Conservation (phyloP, 2,113 vertebrate species). For the Rynchops niger region DNA sequence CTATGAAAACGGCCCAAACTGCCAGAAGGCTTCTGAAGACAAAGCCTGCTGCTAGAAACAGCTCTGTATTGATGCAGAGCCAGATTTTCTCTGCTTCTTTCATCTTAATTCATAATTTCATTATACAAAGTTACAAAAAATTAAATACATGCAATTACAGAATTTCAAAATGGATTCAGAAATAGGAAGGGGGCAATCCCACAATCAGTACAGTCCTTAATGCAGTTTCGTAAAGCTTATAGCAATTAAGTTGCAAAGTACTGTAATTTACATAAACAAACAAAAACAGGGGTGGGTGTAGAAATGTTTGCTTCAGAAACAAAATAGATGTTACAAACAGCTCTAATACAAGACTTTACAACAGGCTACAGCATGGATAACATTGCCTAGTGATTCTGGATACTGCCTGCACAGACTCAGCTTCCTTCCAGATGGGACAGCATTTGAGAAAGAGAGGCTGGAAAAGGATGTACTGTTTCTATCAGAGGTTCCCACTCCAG, state of each 20-base stretch:
- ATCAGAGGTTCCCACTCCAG: neutral
- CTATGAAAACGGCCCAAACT: neutral
- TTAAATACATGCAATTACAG: neutral
- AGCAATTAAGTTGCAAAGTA: slow-evolving; percentile 38
- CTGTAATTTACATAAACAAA: slow-evolving; percentile 6
- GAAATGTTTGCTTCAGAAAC: slow-evolving; percentile 17
- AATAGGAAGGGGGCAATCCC: neutral
- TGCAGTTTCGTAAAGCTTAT: neutral
- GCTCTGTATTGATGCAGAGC: neutral
- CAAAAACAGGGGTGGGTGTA: neutral
- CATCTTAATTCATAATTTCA: neutral
- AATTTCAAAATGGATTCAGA: slow-evolving; percentile 1
- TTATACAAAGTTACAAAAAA: neutral
- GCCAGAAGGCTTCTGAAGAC: neutral
- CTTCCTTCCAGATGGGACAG: neutral
- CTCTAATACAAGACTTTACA: neutral
- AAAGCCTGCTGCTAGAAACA: neutral
- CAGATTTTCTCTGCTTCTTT: neutral
- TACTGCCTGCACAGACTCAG: neutral
- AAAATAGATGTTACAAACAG: neutral
- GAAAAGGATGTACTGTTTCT: neutral
- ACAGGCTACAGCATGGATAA: neutral
- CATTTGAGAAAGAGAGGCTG: neutral
- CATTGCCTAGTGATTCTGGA: neutral
- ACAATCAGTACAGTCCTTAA: neutral